Percentiles rank a stretch among this genome's conserved stretches.
Conservation (phyloP, 2,113 vertebrate genomes). For the Ailuropoda melanoleuca region DNA sequence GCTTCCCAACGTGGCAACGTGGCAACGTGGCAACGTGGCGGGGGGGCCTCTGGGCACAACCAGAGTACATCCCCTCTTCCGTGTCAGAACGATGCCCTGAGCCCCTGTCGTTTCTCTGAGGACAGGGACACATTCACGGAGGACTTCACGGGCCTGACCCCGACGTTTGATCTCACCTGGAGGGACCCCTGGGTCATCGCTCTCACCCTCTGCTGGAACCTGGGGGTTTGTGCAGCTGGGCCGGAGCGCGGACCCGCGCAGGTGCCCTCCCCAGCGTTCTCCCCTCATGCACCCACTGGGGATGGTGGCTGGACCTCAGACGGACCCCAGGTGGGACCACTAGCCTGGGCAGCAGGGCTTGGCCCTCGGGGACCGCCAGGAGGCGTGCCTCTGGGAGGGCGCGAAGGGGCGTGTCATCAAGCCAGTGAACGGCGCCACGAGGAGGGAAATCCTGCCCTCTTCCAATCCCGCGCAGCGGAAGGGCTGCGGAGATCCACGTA, state of each 20-base stretch:
- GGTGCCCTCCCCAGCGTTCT: background rate
- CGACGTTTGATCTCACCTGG: background rate
- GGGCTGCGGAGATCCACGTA: too few species aligned
- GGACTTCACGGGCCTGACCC: background rate
- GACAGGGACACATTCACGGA: too few species aligned
- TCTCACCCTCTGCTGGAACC: background rate
- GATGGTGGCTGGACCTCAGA: background rate
- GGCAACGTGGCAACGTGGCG: too few species aligned
- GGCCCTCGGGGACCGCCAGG: background rate
- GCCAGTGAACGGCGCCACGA: background rate
- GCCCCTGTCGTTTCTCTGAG: background rate
- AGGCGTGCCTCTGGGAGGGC: background rate
- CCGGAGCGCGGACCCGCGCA: accelerated
- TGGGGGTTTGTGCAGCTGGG: background rate
- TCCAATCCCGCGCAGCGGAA: too few species aligned
- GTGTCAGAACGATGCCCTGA: background rate
- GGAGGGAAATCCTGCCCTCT: background rate
- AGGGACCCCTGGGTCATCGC: background rate
- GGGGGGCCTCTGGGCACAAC: too few species aligned
- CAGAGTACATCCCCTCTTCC: background rate
- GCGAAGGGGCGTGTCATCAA: background rate
- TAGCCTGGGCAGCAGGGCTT: background rate
- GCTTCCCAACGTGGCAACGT: background rate
- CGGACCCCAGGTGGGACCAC: accelerated
- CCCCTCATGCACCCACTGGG: background rate